Percentiles rank a stretch among this genome's conserved stretches.
Conservation (phyloP, 1,140 invertebrate genomes). For the Argopecten irradians region DNA sequence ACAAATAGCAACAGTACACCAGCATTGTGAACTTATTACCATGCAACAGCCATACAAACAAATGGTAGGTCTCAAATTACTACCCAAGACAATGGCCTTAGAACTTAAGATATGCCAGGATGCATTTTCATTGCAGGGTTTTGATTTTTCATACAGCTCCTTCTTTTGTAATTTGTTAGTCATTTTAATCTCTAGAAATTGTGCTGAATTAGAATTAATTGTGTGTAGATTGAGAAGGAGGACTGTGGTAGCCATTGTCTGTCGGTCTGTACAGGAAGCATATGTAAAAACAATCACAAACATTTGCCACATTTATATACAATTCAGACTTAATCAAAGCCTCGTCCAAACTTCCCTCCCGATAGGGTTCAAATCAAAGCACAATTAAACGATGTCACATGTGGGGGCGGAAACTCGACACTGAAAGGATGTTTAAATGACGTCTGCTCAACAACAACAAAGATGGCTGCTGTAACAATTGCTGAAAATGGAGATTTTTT, state of each 20-base stretch:
- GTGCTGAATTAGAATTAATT: too few relatives aligned
- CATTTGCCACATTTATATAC: constrained; percentile 4
- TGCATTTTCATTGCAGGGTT: too few relatives aligned
- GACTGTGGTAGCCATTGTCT: neutral
- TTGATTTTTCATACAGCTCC: too few relatives aligned
- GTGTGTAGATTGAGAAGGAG: too few relatives aligned
- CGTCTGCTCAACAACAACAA: neutral
- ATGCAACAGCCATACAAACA: too few relatives aligned
- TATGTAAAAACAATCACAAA: constrained; percentile 4
- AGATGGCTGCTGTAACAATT: neutral
- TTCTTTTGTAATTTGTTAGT: too few relatives aligned
- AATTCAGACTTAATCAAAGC: neutral
- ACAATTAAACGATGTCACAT: neutral
- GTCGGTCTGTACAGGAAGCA: neutral
- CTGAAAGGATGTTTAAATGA: neutral
- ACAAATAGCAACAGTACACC: too few relatives aligned
- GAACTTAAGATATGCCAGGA: too few relatives aligned
- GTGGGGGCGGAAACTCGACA: neutral
- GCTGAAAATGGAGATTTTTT: neutral
- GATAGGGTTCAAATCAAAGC: constrained; percentile 6
- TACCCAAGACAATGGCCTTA: too few relatives aligned
- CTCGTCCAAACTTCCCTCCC: neutral
- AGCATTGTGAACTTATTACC: too few relatives aligned
- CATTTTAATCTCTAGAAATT: too few relatives aligned
- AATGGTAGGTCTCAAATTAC: too few relatives aligned